Evolutionary conservation across 2,113 vertebrate genomes (phyloP), one percentile per base, ranked within the genome.

Genomic region (Platysteira castanea): DNA sequence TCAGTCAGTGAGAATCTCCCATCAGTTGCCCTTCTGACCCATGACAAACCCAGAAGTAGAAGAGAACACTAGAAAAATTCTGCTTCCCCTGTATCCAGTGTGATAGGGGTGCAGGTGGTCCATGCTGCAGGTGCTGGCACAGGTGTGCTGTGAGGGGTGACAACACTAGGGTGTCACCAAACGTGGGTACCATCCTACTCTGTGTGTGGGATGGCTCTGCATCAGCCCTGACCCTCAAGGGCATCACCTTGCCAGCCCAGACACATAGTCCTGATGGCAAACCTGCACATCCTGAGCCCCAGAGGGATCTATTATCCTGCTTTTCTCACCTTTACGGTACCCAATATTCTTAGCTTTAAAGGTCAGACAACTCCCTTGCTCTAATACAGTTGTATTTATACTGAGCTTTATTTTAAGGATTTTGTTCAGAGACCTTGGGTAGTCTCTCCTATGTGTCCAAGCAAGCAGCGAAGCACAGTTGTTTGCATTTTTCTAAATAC

Each of bases 201-300:
- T 1, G 0, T 0, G 2, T 3, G 47, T 2, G 53, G 47, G 42
- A 46, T 3, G 2, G 33, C 41, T 84, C 67, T 65, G 54, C 31
- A 20, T 4, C n/a, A 63, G 37, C 49, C n/a, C 42, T 12, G 3
- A 6, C 20, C 28, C 57, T 28, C 44, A 12, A 19, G 11, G 8
- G 10, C 13, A 28, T 44, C 44, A 23, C n/a, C 69, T 37, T 17
- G n/a, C 21, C 53, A 68, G 39, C 54, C 79, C 30, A 59, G 39
- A 24, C 27, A 42, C 42, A 22, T 0, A 1, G 2, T 37, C 23
- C 15, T 21, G 15, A 30, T 8, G 7, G 39, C 12, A 39, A 47
- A 56, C 15, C 12, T 4, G 6, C 42, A 24, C 28, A 14, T 10
- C 33, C 30, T 3, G 18, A 9, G 37, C 46, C 79, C 44, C 65